phyloP scores from a whole-genome alignment of 1,140 invertebrate species.

The Microvelia longipes region DNA sequence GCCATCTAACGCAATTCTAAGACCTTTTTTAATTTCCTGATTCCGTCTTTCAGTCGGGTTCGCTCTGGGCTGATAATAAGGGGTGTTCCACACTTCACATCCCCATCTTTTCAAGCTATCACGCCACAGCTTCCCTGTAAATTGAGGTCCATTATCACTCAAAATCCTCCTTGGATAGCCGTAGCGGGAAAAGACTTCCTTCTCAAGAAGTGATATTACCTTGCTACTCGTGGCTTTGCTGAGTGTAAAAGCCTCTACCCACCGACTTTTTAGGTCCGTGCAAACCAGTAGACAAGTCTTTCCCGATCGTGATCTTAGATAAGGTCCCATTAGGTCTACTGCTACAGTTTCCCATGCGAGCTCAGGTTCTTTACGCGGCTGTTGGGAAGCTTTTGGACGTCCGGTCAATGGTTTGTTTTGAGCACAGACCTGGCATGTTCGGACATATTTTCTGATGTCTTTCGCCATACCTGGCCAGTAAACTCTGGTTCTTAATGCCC shows the following conservation, averaged over 20 bases:
- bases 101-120: neutral
- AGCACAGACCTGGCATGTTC: conserved; percentile 14
- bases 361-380: neutral
- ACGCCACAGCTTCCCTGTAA: neutral
- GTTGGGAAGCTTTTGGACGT: conserved; percentile 7
- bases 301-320: neutral
- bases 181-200: conserved; percentile 25
- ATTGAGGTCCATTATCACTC: conserved; percentile 25
- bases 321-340: neutral
- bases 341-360: conserved; percentile 5
- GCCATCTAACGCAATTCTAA: neutral
- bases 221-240: conserved; percentile 28
- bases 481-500: conserved; percentile 8
- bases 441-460: conserved; percentile 15
- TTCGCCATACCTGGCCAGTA: conserved; percentile 18
- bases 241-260: conserved; percentile 12
- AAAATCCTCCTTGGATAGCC: conserved; percentile 27
- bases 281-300: neutral
- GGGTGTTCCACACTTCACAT: neutral
- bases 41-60: neutral
- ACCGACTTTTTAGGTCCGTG: conserved; percentile 14
- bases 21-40: neutral
- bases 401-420: conserved; percentile 13
- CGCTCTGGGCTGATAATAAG: neutral
- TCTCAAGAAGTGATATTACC: conserved; percentile 26